Evolutionary conservation across 2,797 vertebrate species (phyloP).

Genomic region (Bufotes viridis): DNA sequence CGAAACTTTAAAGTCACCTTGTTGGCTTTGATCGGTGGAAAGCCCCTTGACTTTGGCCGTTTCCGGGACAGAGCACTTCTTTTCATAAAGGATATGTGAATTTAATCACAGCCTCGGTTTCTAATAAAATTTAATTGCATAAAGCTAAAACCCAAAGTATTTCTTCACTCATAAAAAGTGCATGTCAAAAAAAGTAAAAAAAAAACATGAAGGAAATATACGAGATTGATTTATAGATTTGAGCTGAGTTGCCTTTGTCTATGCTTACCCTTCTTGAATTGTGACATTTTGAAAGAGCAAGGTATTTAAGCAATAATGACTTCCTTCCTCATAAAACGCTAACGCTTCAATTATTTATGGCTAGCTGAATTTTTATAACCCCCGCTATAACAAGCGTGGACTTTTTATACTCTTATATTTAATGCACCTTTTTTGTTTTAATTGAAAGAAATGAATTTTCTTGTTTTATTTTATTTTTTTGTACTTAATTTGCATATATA

Average conservation of each 20-base stretch:
- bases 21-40: not conserved
- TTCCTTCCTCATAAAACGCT: conserved; percentile 60
- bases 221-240: conserved; percentile 54
- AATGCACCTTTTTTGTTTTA: conserved; percentile 52
- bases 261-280: conserved; percentile 61
- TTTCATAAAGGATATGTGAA: not conserved
- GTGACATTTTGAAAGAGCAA: conserved; percentile 63
- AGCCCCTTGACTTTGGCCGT: not conserved
- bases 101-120: conserved; percentile 12
- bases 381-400: conserved; percentile 48
- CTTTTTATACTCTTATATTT: conserved; percentile 53
- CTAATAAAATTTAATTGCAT: conserved; percentile 26
- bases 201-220: conserved; percentile 38
- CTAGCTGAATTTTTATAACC: conserved; percentile 62
- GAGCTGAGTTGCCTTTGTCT: conserved; percentile 54
- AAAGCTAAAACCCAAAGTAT: conserved; percentile 17
- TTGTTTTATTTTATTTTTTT: conserved; percentile 10
- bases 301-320: conserved; percentile 63
- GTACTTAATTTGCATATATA: not conserved
- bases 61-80: not conserved
- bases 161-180: conserved; percentile 25
- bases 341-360: conserved; percentile 63
- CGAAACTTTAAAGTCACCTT: not conserved
- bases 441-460: conserved; percentile 32
- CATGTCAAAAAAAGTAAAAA: not conserved